A percentile compares a stretch with the other conserved stretches of the same genome.
These are phyloP conservation scores for Cremastinae sp. DNA, from an alignment of 2,888 invertebrate species.

Conservation along the genomic window DNA sequence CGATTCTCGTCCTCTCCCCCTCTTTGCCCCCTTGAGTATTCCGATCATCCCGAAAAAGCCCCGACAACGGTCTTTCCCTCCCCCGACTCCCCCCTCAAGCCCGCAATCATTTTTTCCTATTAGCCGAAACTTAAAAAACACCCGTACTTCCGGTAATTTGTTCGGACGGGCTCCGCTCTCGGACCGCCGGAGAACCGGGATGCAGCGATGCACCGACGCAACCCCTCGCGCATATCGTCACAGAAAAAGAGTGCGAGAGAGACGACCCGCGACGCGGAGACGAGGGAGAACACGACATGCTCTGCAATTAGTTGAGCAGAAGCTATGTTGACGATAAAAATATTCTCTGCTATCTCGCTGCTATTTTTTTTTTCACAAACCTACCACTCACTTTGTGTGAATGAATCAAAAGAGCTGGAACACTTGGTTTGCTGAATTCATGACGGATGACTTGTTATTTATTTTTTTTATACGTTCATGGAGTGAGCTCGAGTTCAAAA, in stretches of 20 bases:
- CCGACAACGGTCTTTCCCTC: slow-evolving; percentile 19
- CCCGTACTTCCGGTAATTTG: slow-evolving; percentile 74
- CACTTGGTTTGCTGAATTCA: slow-evolving; percentile 30
- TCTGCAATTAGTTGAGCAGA: slow-evolving; percentile 60
- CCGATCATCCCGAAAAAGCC: slow-evolving; percentile 32
- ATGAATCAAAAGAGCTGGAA: slow-evolving; percentile 26
- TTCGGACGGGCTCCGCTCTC: slow-evolving; percentile 65
- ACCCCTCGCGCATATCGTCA: not conserved
- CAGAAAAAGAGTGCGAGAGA: not conserved
- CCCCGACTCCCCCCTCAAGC: slow-evolving; percentile 18
- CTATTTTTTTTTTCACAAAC: slow-evolving; percentile 30
- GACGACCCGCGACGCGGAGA: not conserved
- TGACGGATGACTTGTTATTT: too few relatives aligned
- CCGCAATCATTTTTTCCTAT: slow-evolving; percentile 74
- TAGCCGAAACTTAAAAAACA: slow-evolving; percentile 75
- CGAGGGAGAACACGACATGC: slow-evolving; percentile 50
- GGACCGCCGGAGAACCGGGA: not conserved
- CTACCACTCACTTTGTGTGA: not conserved
- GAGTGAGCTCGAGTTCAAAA: slow-evolving; percentile 1
- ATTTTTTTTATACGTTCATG: too few relatives aligned
- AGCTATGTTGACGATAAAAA: slow-evolving; percentile 57
- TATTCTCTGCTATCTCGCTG: slow-evolving; percentile 38
- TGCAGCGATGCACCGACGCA: not conserved
- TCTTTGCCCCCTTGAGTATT: slow-evolving; percentile 29
- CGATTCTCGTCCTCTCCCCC: slow-evolving; percentile 6